These are phyloP conservation scores for Naja naja DNA, from an alignment of 2,113 vertebrate species.

Conservation along the genomic window DNA sequence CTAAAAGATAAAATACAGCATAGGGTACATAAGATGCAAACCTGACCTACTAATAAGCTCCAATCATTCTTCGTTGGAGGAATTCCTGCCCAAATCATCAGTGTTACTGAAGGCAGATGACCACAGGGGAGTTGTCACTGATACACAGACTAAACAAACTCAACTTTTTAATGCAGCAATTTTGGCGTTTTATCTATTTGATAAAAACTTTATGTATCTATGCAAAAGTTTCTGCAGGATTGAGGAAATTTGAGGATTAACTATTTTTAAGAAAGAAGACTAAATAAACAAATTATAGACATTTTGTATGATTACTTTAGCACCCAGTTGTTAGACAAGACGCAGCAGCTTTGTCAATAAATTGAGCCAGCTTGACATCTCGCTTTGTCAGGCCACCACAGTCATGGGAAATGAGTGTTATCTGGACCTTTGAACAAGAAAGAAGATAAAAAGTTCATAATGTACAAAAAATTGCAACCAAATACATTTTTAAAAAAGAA, in stretches of 20 bases:
- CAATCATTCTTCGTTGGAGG: not conserved
- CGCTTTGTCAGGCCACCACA: constrained; percentile 85
- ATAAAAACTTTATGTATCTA: not conserved
- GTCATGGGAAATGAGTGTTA: constrained; percentile 92
- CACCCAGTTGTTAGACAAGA: constrained; percentile 50
- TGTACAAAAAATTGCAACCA: not conserved
- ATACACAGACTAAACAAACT: not conserved
- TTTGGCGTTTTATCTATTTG: not conserved
- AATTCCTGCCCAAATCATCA: not conserved
- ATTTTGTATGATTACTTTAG: not conserved
- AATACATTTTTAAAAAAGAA: not conserved
- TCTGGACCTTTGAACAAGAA: constrained; percentile 82
- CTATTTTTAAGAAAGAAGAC: not conserved
- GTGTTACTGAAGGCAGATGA: not conserved
- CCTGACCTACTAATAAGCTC: not conserved
- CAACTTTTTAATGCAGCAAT: not conserved
- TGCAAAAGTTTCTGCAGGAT: not conserved
- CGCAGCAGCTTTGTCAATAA: constrained; percentile 86
- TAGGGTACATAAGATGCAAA: not conserved
- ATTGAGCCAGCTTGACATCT: constrained; percentile 91
- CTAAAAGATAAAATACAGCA: not conserved
- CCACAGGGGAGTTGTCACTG: not conserved
- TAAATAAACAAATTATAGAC: not conserved
- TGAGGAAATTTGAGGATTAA: not conserved
- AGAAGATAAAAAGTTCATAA: constrained; percentile 9